Base-by-base conservation (phyloP, 2,888 invertebrate species). In the Agonopterix heracliana region DNA sequence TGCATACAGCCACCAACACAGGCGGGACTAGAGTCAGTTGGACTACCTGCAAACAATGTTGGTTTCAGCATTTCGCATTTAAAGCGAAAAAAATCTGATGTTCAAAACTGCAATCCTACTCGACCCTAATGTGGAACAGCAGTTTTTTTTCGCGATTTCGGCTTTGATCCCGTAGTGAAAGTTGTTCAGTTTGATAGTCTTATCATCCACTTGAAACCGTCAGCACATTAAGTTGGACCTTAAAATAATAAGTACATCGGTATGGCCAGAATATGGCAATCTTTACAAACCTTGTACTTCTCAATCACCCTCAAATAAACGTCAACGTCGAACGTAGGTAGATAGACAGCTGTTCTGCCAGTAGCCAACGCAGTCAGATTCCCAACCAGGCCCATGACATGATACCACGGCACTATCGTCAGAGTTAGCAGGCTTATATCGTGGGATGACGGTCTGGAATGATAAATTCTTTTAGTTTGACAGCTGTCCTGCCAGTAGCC, bases 361-460 rank as follows among this genome's bases (percentile, higher is more conserved):
- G 48, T 41, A 0, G 52, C 9, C 2, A 79, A 49, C 0, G 57
- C 51, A 0, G 50, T 36, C 0, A 81, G 10, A 0, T 50, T 49
- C 0, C 75, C 70, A 2, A 76, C 56, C 0, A 85, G 51, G 0
- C 84, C 85, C 77, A 83, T 73, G 0, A 63, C 57, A 50, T 86
- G 85, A 59, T 73, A 82, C 85, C 85, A 86, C 0, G 85, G 85
- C 0, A 67, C 71, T 7, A 84, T 66, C 0, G 17, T 17, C 17
- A 17, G 3, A 17, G 4, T 17, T 17, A 3, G 2, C 17, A 17
- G 17, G 14, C 2, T 14, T 26, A 26, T 7, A 26, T 26, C 26
- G 26, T 26, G 7, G 26, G 26, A 26, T 26, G 26, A 26, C 26
- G 26, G 7, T 26, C 26, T 26, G 26, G 26, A 26, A 26, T 26